phyloP scores from a whole-genome alignment of 1,140 invertebrate species.

The Drosophila baimaii region DNA sequence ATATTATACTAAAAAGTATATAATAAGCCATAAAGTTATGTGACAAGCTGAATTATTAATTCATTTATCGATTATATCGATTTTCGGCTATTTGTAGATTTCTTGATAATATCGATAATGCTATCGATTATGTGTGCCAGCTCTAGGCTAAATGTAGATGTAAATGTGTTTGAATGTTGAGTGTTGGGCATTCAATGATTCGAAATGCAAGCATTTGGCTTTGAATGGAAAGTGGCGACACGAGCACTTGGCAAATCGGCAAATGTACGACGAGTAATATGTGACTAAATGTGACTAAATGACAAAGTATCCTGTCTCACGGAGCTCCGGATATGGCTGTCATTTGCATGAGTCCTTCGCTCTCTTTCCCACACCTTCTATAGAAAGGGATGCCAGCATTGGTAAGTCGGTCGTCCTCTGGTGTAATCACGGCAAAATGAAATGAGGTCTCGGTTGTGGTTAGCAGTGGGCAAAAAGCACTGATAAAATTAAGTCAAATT shows the following conservation, averaged over 20 bases:
- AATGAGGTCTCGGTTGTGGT: conserved; percentile 12
- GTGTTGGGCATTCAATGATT: conserved; percentile 40
- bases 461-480: neutral
- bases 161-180: conserved; percentile 17
- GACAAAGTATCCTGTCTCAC: conserved; percentile 51
- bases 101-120: no score
- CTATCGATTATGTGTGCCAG: no score
- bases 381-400: conserved; percentile 32
- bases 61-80: neutral
- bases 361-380: no score
- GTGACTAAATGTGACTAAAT: conserved; percentile 54
- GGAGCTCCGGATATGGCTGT: conserved; percentile 53
- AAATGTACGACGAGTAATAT: conserved; percentile 26
- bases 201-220: conserved; percentile 30
- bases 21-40: no score
- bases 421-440: conserved; percentile 27
- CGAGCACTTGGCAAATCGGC: conserved; percentile 30
- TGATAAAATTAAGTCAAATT: neutral
- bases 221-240: conserved; percentile 30
- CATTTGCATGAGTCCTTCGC: conserved; percentile 33
- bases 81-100: no score
- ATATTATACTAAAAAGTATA: no score
- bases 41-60: no score
- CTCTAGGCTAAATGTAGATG: neutral
- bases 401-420: conserved; percentile 37